Base-by-base conservation (phyloP, 2,888 invertebrate genomes). In the Charanyca ferruginea region DNA sequence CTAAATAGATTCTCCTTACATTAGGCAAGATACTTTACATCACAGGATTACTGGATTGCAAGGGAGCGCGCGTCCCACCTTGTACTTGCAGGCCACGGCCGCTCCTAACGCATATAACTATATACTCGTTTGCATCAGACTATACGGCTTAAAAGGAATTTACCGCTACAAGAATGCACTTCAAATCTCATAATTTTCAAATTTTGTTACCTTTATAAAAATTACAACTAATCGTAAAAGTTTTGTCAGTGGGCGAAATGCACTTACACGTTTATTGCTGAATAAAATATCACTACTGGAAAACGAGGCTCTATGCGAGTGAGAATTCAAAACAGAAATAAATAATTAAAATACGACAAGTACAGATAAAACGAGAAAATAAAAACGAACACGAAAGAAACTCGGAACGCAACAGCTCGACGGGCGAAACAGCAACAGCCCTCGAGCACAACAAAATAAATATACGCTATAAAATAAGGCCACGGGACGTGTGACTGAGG, bases 201-300 rank as follows among this genome's bases (percentile, higher is more conserved):
- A 89, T 92, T 93, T 94, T 93, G 90, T 93, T 92, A 90, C 83
- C 84, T 85, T 91, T 91, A 90, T 90, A 90, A 93, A 91, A 90
- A 91, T 93, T 94, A 95, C 90, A 89, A 94, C 94, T 95, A 93
- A 93, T 90, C 89, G 92, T 92, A 92, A 90, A 91, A 89, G 89
- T 88, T 84, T 79, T 73, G 77, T 78, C 74, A 83, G 75, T 75
- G 81, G 82, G 90, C 91, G 92, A 95, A 95, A 95, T 95, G 95
- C 95, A 94, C 93, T 93, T 92, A 90, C 85, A 88, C 87, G 85
- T 89, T 94, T 95, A 95, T 96, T 95, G 95, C 95, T 95, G 92
- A 90, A 92, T 93, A 91, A 93, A 95, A 95, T 95, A 96, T 96
- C 95, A 96, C 96, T 94, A 94, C 89, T 94, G 94, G 93, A 94